Base-by-base conservation (phyloP, 2,888 invertebrate species). In the Synanthedon vespiformis region DNA sequence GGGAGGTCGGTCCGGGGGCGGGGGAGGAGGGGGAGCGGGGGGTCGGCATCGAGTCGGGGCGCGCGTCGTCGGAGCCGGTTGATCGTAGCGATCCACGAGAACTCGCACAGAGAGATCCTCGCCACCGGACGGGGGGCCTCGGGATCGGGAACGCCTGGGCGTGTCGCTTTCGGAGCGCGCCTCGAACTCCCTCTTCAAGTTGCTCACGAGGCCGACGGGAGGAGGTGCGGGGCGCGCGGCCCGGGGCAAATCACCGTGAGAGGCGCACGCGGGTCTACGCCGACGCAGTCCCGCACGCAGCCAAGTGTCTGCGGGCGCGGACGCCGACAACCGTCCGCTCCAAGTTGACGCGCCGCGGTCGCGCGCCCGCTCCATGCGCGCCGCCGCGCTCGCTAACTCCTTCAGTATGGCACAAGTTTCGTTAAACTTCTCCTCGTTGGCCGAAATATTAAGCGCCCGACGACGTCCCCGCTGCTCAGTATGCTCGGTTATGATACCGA, bases 171-270 rank as follows among this genome's bases (percentile, higher is more conserved):
- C 78, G 50, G 75, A 76, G 55, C 77, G 80, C 52, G 95, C 95
- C 86, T 96, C 96, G 76, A 96, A 95, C 76, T 94, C 95, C 74
- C 93, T 93, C 78, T 95, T 95, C 62, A 95, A 90, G 88, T 93
- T 94, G 88, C 92, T 92, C 61, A 96, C 96, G 73, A 93, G 92
- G 34, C 95, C 95, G 48, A 90, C 89, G 55, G 89, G 80, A 48
- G 65, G 65, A 52, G 58, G 59, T 52, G 55, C 58, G 52, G 40
- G 59, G 57, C 51, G 64, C 54, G 64, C 65, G 62, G 68, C 74
- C 57, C 79, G 77, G 55, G 78, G 83, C 68, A 84, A 71, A 72
- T 85, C 83, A 6, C 78, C 80, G 63, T 82, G 79, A 63, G 79
- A 82, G 59, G 77, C 75, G 68, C 77, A 74, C 55, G 79, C 73